phyloP scores from a whole-genome alignment of 2,797 vertebrate genomes.

The Pangasius krempfi region DNA sequence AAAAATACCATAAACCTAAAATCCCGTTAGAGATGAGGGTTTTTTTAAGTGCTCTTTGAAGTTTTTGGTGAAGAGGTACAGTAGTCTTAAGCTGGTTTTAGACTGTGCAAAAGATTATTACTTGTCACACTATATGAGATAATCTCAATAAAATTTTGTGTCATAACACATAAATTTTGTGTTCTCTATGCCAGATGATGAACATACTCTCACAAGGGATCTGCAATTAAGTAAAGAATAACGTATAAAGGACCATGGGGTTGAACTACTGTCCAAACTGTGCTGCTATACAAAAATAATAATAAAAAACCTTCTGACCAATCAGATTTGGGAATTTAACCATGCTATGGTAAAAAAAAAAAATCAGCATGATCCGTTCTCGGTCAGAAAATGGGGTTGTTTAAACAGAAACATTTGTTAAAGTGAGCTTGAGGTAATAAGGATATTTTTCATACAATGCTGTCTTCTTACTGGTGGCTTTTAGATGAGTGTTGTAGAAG shows the following conservation, averaged over 20 bases:
- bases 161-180: no score
- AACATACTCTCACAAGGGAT: background rate
- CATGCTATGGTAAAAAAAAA: no score
- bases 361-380: background rate
- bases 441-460: background rate
- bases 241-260: background rate
- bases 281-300: background rate
- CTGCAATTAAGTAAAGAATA: background rate
- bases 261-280: no score
- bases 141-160: background rate
- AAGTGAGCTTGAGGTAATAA: background rate
- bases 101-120: conserved; percentile 9
- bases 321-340: background rate
- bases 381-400: no score
- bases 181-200: no score
- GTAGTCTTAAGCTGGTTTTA: background rate
- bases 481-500: background rate
- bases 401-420: background rate
- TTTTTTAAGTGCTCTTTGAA: background rate
- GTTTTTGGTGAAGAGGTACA: background rate
- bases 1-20: conserved; percentile 6
- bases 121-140: background rate
- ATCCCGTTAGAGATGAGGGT: background rate
- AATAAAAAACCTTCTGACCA: background rate
- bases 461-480: background rate